Base-by-base conservation (phyloP, 1,140 invertebrate genomes). In the Eupristina koningsbergeri region DNA sequence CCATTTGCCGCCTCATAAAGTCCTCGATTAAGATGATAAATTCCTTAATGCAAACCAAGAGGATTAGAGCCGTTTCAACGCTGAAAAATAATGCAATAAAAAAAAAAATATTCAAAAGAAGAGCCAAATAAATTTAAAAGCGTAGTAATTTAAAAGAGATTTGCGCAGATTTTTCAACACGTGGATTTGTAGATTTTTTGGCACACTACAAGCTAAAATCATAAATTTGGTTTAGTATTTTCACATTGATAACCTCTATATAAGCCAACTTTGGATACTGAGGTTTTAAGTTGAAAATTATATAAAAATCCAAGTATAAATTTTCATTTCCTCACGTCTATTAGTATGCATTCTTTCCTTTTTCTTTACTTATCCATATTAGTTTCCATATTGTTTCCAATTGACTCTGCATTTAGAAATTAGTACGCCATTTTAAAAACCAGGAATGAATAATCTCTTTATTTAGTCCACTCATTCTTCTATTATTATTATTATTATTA, bases 221-320 rank as follows among this genome's bases (percentile, higher is more conserved):
- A 29, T 71, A 83, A 85, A 86, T 81, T 78, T 77, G 47, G 75
- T 73, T 75, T 31, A 82, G 86, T 58, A 86, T 80, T 87, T 86
- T 86, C 84, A 83, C 85, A 80, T 82, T 87, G 85, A 86, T 85
- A 84, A 78, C 3, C 19, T 36, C 13, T 19, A 0, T 3, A 17
- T n/a, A 15, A 9, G 39, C 39, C n/a, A n/a, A n/a, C n/a, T n/a
- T n/a, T n/a, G n/a, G n/a, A n/a, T n/a, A n/a, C n/a, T n/a, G n/a
- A n/a, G n/a, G n/a, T n/a, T n/a, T n/a, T n/a, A n/a, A n/a, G n/a
- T n/a, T n/a, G n/a, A n/a, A n/a, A n/a, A n/a, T n/a, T n/a, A n/a
- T n/a, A n/a, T n/a, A n/a, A n/a, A n/a, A n/a, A n/a, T n/a, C n/a
- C n/a, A n/a, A n/a, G n/a, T n/a, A n/a, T n/a, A n/a, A n/a, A n/a